These are phyloP conservation scores for Drosophila ananassae DNA, from an alignment of 1,140 invertebrate genomes.

Conservation along the genomic window DNA sequence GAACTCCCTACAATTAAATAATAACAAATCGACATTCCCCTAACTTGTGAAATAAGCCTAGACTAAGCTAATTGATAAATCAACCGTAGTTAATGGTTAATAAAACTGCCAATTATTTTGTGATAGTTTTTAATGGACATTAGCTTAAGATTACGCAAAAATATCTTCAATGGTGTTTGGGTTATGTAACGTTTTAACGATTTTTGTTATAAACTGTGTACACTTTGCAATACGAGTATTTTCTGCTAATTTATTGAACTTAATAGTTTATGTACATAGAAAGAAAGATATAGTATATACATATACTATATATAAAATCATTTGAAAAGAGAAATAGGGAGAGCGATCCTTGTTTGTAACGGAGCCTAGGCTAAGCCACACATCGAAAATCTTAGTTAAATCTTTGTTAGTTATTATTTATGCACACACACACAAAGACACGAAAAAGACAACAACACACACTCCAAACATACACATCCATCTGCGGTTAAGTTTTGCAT, in stretches of 20 bases:
- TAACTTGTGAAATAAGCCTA: constrained; percentile 39
- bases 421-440: constrained; percentile 55
- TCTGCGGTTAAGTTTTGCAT: constrained; percentile 63
- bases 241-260: constrained; percentile 79
- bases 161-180: constrained; percentile 72
- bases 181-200: constrained; percentile 64
- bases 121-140: constrained; percentile 75
- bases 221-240: constrained; percentile 69
- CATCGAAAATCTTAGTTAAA: constrained; percentile 67
- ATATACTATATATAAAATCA: not conserved
- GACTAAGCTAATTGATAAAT: constrained; percentile 32
- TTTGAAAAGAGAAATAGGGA: constrained; percentile 20
- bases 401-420: constrained; percentile 82
- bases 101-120: constrained; percentile 82
- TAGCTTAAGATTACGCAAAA: constrained; percentile 51
- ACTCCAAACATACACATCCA: constrained; percentile 44
- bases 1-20: constrained; percentile 47
- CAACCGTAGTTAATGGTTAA: constrained; percentile 57
- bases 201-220: constrained; percentile 67
- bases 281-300: constrained; percentile 1
- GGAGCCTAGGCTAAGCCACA: constrained; percentile 53
- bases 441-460: constrained; percentile 17
- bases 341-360: constrained; percentile 46
- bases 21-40: constrained; percentile 27
- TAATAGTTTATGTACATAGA: constrained; percentile 47